Evolutionary conservation across 1,140 invertebrate species (phyloP), one percentile per base, ranked within the genome.

Genomic region (Heliothis virescens): DNA sequence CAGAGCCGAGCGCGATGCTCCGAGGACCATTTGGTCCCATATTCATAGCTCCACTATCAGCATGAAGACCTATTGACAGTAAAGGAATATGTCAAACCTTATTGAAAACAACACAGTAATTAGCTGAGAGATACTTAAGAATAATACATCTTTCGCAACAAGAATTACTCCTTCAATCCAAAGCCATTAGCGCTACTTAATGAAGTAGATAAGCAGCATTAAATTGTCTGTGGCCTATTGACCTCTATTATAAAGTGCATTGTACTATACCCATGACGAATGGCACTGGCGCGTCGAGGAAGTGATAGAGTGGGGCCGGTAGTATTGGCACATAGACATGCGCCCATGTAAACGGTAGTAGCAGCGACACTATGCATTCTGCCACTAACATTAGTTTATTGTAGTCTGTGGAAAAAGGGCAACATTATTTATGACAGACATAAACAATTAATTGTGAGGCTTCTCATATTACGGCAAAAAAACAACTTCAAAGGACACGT

Each of bases 311-410:
- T 16, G 98, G 98, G 21, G 98, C 97, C 1, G 99, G 99, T 81
- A 99, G 95, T 88, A 99, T 99, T 5, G 99, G 99, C 29, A 99
- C 99, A 95, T 99, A 99, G 0, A 99, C 99, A 93, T 99, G 99
- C 73, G 99, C 98, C 99, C 99, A 99, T 7, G 96, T 95, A 91
- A 99, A 99, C 0, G 99, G 99, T 91, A 99, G 98, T 3, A 99
- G 94, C 26, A 99, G 95, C 0, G 97, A 96, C 41, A 97, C 98
- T 63, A 99, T 96, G 85, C 98, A 98, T 95, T 99, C 99, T 15
- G 99, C 98, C 2, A 99, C 98, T 60, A 99, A 95, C 99, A 99
- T 99, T 80, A 99, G 95, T 88, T 97, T 97, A 94, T 99, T 98
- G 94, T 98, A 98, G 95, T 99, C 98, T 97, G 96, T 75, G 95